These are phyloP conservation scores for Heliangelus exortis DNA, from an alignment of 2,797 vertebrate species.

Conservation along the genomic window DNA sequence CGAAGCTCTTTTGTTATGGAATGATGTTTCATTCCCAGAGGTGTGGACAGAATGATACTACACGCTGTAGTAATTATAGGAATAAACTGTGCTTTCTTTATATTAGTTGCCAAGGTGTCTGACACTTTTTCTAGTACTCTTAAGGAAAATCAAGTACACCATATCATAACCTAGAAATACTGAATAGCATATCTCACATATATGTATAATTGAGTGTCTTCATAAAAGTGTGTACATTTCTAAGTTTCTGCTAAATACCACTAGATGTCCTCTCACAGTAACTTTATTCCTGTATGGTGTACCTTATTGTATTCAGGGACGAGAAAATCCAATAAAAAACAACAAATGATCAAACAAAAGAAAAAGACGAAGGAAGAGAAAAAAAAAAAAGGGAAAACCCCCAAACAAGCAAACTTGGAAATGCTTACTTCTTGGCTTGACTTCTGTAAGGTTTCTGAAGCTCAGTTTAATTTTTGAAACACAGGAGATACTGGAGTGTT, in stretches of 20 bases:
- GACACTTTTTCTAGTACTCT: neutral
- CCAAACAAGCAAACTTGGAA: neutral
- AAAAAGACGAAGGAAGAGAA: neutral
- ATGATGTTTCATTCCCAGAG: neutral
- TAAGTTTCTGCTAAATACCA: neutral
- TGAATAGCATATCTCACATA: neutral
- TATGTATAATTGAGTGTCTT: rapidly evolving
- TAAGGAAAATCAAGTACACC: neutral
- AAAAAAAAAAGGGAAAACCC: neutral
- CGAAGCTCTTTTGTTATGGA: neutral
- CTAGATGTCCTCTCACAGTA: conserved; percentile 9
- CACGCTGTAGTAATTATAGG: neutral
- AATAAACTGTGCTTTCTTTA: neutral
- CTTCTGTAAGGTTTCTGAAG: neutral
- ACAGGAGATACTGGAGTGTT: neutral
- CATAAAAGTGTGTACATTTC: neutral
- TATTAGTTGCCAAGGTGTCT: neutral
- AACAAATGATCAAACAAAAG: no score
- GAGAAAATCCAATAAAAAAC: neutral
- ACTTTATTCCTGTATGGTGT: neutral
- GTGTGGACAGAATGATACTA: neutral
- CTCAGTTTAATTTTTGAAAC: neutral
- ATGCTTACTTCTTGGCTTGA: neutral
- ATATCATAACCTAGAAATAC: neutral
- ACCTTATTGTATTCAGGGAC: neutral